Percentiles rank a stretch among this genome's conserved stretches.
phyloP scores from a whole-genome alignment of 2,113 vertebrate species.

The cat (Felis catus) region F.catus_Fca126_mat1.0 CM031417.1:19066001-19066500 shows the following conservation, averaged over 20 bases:
- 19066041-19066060: neutral
- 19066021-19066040: rapidly evolving
- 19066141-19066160: neutral
- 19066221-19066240: too few species aligned
- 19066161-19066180: too few species aligned
- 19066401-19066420: neutral
- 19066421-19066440: neutral
- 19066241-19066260: too few species aligned
- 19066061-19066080: rapidly evolving
- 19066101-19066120: neutral
- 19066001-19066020: neutral
- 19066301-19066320: too few species aligned
- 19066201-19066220: too few species aligned
- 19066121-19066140: neutral
- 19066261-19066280: too few species aligned
- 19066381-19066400: neutral
- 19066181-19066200: too few species aligned
- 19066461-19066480: neutral
- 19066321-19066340: too few species aligned
- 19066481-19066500: neutral
- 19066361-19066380: neutral
- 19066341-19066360: too few species aligned
- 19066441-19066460: neutral
- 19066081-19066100: neutral
- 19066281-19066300: too few species aligned